Percentiles rank a stretch among this genome's conserved stretches.
Conservation (phyloP, 2,113 vertebrate genomes). For the Ascaphus truei region DNA sequence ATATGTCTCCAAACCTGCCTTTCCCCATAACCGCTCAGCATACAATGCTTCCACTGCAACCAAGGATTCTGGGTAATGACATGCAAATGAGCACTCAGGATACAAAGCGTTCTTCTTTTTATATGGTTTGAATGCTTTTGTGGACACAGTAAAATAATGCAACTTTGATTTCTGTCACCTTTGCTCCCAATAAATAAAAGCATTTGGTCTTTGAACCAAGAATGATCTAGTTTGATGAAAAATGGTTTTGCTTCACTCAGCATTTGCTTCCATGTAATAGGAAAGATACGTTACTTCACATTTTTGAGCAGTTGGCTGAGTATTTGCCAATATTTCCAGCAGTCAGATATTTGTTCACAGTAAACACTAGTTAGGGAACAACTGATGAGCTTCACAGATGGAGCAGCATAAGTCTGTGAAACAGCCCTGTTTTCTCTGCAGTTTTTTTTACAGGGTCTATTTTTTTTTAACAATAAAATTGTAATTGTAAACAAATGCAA, state of each 20-base stretch:
- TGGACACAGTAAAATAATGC: too few relatives aligned
- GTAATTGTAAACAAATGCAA: background rate
- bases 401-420: slow-evolving; percentile 14
- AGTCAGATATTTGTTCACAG: slow-evolving; percentile 28
- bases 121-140: too few relatives aligned
- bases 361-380: slow-evolving; percentile 30
- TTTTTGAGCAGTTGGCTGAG: slow-evolving; percentile 28
- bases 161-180: too few relatives aligned
- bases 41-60: too few relatives aligned
- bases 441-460: slow-evolving; percentile 7
- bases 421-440: background rate
- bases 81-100: too few relatives aligned
- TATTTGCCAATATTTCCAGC: slow-evolving; percentile 31
- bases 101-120: too few relatives aligned
- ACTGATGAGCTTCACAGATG: slow-evolving; percentile 34
- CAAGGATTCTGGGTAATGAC: too few relatives aligned
- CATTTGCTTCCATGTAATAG: background rate
- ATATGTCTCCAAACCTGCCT: too few relatives aligned
- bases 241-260: background rate
- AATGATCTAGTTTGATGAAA: background rate
- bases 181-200: too few relatives aligned
- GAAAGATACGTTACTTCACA: background rate
- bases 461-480: background rate
- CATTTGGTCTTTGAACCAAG: background rate
- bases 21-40: too few relatives aligned